Evolutionary conservation across 2,888 invertebrate species (phyloP), one percentile per base, ranked within the genome.

Genomic region (Orchesellides sinensis): DNA sequence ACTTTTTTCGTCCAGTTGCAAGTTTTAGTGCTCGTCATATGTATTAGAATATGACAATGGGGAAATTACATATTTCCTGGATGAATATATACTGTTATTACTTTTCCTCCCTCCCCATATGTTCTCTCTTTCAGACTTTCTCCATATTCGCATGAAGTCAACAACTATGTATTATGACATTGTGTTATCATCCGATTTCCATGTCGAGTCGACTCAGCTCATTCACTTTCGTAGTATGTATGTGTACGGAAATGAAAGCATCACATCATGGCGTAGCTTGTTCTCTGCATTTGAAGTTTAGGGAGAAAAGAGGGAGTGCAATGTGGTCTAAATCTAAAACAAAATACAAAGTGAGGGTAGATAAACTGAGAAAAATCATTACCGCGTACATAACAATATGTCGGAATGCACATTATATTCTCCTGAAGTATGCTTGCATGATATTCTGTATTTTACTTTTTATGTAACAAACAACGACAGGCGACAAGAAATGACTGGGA

Each of bases 51-150:
- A 74, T 63, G 63, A 74, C 63, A 74, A 63, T 49, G 17, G 49
- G 73, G 73, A 66, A 74, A 74, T 56, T 75, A 40, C 63, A 68
- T 77, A 56, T 84, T 78, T 72, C 65, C 19, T 47, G 74, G 29
- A 72, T 72, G 27, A 59, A 56, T 29, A 70, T 70, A 25, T 70
- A 10, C 65, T 35, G 54, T 40, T 72, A 59, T 47, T 45, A 29
- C 59, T 72, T 72, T 69, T 56, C 56, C 29, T n/a, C n/a, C 25
- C 21, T 45, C 45, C 21, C 54, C 32, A 27, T 45, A 17, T 49
- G 47, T 32, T 45, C 54, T 54, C 29, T 70, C 40, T 54, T 52
- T 40, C 59, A 25, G 72, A 40, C 56, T 56, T 47, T 61, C 40
- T n/a, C 27, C 40, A 40, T 70, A 59, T 72, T 72, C 59, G 59